Base-by-base conservation (phyloP, 2,888 invertebrate species). In the Scelioninae gen. 1 region DNA sequence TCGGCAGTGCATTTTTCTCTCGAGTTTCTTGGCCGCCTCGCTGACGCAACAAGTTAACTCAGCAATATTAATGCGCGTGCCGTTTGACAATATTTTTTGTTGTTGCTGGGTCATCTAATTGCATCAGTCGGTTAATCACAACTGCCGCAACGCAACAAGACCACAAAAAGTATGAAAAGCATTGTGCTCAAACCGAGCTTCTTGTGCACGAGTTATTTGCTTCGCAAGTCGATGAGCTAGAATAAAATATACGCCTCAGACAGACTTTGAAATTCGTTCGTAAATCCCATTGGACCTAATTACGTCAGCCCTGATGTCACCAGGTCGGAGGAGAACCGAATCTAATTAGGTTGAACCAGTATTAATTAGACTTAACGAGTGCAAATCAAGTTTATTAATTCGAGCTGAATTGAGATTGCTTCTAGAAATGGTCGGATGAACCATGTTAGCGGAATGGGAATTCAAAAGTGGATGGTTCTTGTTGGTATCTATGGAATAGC, bases 1-100 rank as follows among this genome's bases (percentile, higher is more conserved):
- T 77, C 74, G 77, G 68, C 63, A 68, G 47, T 56, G 68, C 60
- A 74, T 72, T 82, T 77, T 77, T 82, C 75, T 68, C 56, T 51
- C 49, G 49, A 23, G 47, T 31, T 58, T n/a, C 63, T 51, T 58
- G 56, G 51, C 65, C 55, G 34, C 65, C 6, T 60, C 66, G 38
- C 31, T 62, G n/a, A 31, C 10, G 79, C 74, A 81, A 81, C 75
- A 81, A 75, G 81, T 81, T 65, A 51, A 65, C 75, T 58, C 47
- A 53, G 7, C 45, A 32, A 71, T 68, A 62, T 80, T 75, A 69
- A 80, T 80, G 40, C 40, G 40, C 51, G 34, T n/a, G 45, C 16
- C 58, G 29, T 66, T 69, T 75, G 65, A 75, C 69, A 45, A 75
- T 69, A 75, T 75, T 65, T 69, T 62, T 45, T n/a, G n/a, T n/a